phyloP scores from a whole-genome alignment of 2,797 vertebrate genomes.

The Crypturellus tataupa region DNA sequence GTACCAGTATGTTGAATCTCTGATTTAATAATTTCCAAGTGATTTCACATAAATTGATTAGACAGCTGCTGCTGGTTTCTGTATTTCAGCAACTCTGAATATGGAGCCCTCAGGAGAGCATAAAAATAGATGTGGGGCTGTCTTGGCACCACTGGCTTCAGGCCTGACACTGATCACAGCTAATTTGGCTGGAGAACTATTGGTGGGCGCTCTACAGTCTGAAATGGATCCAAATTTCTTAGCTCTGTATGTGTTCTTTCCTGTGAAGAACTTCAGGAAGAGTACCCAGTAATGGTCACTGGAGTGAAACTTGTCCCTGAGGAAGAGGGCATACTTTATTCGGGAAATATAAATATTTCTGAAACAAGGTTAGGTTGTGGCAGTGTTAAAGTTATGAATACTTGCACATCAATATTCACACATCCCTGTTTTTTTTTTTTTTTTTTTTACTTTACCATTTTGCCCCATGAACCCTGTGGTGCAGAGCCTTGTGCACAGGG shows the following conservation, averaged over 20 bases:
- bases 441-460: neutral
- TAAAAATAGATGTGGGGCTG: slow-evolving; percentile 11
- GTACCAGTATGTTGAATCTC: neutral
- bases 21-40: slow-evolving; percentile 12
- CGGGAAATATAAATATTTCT: neutral
- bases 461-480: neutral
- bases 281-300: neutral
- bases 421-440: neutral
- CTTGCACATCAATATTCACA: neutral
- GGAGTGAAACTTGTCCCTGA: neutral
- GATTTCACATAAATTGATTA: slow-evolving; percentile 35
- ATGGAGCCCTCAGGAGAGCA: neutral
- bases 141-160: neutral
- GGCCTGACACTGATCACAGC: neutral
- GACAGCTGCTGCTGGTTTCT: slow-evolving; percentile 26
- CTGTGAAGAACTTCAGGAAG: neutral
- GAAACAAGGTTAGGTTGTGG: neutral
- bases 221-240: neutral
- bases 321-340: neutral
- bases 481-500: neutral
- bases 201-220: neutral
- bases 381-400: neutral
- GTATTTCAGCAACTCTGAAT: neutral
- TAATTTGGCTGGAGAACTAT: neutral
- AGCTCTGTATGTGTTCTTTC: neutral